Evolutionary conservation across 2,888 invertebrate species (phyloP).

Genomic region (Synergus laeviventris): DNA sequence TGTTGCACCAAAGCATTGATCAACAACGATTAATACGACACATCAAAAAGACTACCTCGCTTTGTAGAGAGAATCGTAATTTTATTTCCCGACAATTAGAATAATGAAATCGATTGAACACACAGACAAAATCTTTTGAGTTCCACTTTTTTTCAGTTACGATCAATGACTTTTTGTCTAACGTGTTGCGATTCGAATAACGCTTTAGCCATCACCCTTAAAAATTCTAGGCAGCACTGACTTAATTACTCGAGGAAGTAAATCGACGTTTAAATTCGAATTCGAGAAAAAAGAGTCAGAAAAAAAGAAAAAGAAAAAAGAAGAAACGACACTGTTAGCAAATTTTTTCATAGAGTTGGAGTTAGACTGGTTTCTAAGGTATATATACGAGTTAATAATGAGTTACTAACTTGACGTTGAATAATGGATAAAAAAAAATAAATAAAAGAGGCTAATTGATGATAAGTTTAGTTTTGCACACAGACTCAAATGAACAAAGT

Average conservation of each 20-base stretch:
- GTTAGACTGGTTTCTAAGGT: background rate
- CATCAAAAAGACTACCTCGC: background rate
- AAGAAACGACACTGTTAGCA: background rate
- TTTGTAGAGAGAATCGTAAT: background rate
- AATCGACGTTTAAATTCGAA: conserved; percentile 10
- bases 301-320: background rate
- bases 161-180: conserved; percentile 6
- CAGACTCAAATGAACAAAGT: background rate
- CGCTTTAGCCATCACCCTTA: conserved; percentile 3
- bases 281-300: background rate
- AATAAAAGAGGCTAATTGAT: background rate
- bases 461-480: background rate
- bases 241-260: conserved; percentile 13
- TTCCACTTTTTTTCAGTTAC: conserved; percentile 6
- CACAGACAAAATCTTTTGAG: background rate
- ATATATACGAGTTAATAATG: background rate
- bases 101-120: background rate
- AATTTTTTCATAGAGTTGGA: background rate
- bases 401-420: background rate
- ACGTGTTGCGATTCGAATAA: conserved; percentile 11
- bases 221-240: conserved; percentile 1
- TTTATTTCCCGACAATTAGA: background rate
- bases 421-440: background rate
- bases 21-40: background rate
- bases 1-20: background rate